These are phyloP conservation scores for Acrobasis suavella DNA, from an alignment of 2,888 invertebrate species.

Conservation along the genomic window DNA sequence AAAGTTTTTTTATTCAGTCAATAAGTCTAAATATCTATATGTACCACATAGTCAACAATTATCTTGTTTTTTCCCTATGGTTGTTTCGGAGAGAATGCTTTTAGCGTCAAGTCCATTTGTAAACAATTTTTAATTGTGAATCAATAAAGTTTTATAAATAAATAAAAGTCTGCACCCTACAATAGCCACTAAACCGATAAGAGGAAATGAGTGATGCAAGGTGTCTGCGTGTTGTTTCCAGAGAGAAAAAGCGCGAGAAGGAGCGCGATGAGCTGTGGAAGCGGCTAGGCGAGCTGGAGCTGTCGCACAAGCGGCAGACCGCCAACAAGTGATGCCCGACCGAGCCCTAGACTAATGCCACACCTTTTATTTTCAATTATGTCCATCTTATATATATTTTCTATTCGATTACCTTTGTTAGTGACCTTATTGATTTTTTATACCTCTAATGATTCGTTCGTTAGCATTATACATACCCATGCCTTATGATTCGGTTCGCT, in stretches of 20 bases:
- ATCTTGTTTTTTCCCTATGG: no score
- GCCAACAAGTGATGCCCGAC: constrained; percentile 79
- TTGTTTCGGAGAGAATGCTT: no score
- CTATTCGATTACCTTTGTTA: constrained; percentile 80
- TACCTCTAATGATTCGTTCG: constrained; percentile 64
- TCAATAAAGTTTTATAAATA: no score
- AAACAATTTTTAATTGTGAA: no score
- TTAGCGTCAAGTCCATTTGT: no score
- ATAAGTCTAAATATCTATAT: no score
- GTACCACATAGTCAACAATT: no score
- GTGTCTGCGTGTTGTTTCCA: constrained; percentile 41
- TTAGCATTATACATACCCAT: constrained; percentile 46
- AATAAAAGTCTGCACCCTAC: no score
- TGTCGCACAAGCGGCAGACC: constrained; percentile 83
- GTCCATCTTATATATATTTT: constrained; percentile 68
- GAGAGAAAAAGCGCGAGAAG: constrained; percentile 97
- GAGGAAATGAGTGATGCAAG: no score
- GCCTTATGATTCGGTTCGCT: constrained; percentile 47
- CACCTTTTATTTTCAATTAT: constrained; percentile 75
- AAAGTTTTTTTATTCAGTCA: no score
- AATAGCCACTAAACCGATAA: no score
- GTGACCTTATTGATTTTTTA: constrained; percentile 76
- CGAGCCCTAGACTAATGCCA: constrained; percentile 63
- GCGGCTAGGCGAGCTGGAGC: constrained; percentile 94
- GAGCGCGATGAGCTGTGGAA: constrained; percentile 99